Base-by-base conservation (phyloP, 2,888 invertebrate species). In the Busseola fusca region DNA sequence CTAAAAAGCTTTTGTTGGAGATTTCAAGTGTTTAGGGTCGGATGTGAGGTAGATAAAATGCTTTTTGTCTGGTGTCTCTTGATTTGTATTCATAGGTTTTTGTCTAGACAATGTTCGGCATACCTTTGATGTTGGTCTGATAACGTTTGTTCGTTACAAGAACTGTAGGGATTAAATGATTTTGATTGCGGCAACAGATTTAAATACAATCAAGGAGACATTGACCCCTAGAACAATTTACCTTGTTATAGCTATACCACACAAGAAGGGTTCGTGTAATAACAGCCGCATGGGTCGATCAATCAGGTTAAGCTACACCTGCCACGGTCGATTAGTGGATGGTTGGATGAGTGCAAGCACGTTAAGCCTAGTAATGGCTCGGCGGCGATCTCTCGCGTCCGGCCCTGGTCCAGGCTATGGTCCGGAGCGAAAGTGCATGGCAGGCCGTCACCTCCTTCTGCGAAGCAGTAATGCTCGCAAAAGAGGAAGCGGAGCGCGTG, bases 1-100 rank as follows among this genome's bases (percentile, higher is more conserved):
- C 76, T 69, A 84, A 80, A 74, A 76, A 72, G 75, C 80, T 80
- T 78, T 80, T 66, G 76, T 72, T 64, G 75, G 52, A 77, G 62
- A 64, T 77, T 80, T 65, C 69, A 54, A 74, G 72, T 64, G 62
- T 57, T 75, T 64, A 76, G 25, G 76, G 78, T 69, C 71, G 73
- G 68, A 70, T 65, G 62, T 71, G 60, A 65, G 64, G 60, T 59
- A 64, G 69, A 40, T 27, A 76, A 45, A 56, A 73, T 67, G 67
- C n/a, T 80, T 81, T 73, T 69, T 58, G 74, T 74, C 60, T 60
- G 27, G 9, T 52, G 58, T 79, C 68, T 56, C 54, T 64, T 67
- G 72, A 62, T 81, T 80, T 81, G 69, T 76, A 77, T 80, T 73
- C 69, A 77, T 76, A 58, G 69, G 42, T 72, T 81, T 74, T 76